Evolutionary conservation across 2,797 vertebrate species (phyloP).

Genomic region (Molossus alvarezi): DNA sequence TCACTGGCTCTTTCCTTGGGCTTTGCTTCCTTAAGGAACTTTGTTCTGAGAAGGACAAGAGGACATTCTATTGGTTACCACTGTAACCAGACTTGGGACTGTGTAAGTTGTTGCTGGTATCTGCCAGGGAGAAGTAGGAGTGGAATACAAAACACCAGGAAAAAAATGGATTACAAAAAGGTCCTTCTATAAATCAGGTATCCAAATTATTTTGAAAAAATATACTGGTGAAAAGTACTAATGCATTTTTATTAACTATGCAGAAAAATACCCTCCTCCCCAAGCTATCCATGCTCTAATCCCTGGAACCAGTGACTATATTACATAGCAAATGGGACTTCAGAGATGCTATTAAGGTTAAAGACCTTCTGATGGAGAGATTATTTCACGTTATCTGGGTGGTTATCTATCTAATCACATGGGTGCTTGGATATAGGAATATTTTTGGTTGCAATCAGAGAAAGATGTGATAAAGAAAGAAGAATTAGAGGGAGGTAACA

Average conservation of each 20-base stretch:
- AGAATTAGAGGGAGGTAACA: not conserved
- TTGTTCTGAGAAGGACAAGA: not conserved
- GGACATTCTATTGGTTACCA: not conserved
- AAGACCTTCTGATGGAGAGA: not conserved
- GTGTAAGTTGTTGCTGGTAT: not conserved
- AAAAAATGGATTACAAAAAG: not conserved
- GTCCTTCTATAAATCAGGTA: not conserved
- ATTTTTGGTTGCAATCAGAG: not conserved
- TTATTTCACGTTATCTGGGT: not conserved
- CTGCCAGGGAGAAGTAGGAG: not conserved
- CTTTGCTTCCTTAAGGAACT: conserved; percentile 23
- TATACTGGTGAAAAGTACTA: not conserved
- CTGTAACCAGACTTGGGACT: not conserved
- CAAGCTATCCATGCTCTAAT: not conserved
- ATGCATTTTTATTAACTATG: not conserved
- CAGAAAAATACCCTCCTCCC: not conserved
- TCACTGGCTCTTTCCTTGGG: not conserved
- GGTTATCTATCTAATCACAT: not conserved
- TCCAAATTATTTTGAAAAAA: conserved; percentile 12
- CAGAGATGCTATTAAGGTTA: not conserved
- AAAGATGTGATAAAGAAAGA: not conserved
- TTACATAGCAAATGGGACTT: not conserved
- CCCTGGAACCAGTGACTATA: not conserved
- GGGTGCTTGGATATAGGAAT: not conserved
- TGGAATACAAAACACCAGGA: not conserved